Conservation (phyloP, 2,888 invertebrate genomes). For the Crematogaster levior region DNA sequence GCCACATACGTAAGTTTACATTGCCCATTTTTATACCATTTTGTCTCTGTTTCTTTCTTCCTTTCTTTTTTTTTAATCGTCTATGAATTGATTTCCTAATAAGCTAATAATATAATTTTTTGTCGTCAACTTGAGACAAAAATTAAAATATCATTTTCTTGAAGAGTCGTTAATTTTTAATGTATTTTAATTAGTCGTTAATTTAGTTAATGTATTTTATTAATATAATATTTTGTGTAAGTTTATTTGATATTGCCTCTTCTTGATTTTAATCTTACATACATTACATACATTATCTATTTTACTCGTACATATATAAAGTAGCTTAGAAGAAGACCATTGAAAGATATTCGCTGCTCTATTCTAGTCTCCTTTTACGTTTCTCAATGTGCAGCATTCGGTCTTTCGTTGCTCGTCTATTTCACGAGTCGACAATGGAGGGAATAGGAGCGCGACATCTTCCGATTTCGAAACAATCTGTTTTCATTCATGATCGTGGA, state of each 20-base stretch:
- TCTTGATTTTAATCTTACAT: not conserved
- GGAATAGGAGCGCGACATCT: conserved; percentile 41
- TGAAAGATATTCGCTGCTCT: not conserved
- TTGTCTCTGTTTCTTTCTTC: not conserved
- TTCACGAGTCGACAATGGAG: conserved; percentile 58
- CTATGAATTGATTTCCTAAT: conserved; percentile 33
- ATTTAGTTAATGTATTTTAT: not conserved
- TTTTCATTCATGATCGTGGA: conserved; percentile 72
- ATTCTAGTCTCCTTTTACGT: not conserved
- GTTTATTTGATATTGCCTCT: not conserved
- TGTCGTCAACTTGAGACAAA: not conserved
- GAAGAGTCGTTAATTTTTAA: not conserved
- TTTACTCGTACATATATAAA: conserved; percentile 4
- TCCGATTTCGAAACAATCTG: conserved; percentile 71
- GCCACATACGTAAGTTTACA: conserved; percentile 77
- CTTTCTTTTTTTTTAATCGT: conserved; percentile 66
- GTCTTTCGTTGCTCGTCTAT: conserved; percentile 1
- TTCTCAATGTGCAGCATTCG: not conserved
- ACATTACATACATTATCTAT: not conserved
- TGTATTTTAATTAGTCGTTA: too few relatives aligned
- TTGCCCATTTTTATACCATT: not conserved
- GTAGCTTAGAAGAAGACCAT: not conserved
- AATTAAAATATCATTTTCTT: not conserved
- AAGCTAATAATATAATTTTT: not conserved
- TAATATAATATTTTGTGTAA: not conserved